Evolutionary conservation across 2,888 invertebrate genomes (phyloP), one percentile per base, ranked within the genome.

Genomic region (Caradrina kadenii): DNA sequence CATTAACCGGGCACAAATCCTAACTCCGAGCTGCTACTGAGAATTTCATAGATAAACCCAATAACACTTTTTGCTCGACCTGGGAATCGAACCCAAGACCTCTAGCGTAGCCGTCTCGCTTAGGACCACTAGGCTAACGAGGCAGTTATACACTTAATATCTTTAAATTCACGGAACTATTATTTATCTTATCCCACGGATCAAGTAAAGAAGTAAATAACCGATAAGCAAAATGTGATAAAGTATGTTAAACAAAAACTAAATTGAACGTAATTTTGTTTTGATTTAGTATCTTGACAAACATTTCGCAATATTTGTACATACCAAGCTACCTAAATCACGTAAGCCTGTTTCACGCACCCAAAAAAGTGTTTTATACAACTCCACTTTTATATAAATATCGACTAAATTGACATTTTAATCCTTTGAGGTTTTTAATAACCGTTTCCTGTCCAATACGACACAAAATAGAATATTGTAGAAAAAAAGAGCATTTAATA

Each of bases 401-500:
- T 72, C 68, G 67, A 64, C 66, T 70, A 74, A 72, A 82, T 80
- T 84, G 85, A 85, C 86, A 81, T 84, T 74, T 82, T 80, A 85
- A 86, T 84, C 84, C 79, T 86, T 88, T 87, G 86, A 87, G 87
- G 87, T 87, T 89, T 90, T 88, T 89, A 89, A 89, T 90, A 87
- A 85, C 86, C 89, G 84, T 88, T 88, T 92, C 92, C 92, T 91
- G 90, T 91, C 89, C 87, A 90, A 92, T 86, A 82, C 92, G 90
- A 90, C 92, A 88, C 54, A 70, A 74, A 82, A 84, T 79, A 74
- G 71, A 84, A 82, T 81, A 60, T 87, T 88, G 88, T 88, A 89
- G 87, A 93, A 92, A 26, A 90, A 95, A 95, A 93, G 94, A 92
- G 88, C 94, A 94, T 94, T 93, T 92, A 92, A 92, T 90, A 91